Evolutionary conservation across 2,888 invertebrate genomes (phyloP), one percentile per base, ranked within the genome.

Genomic region (Drosophila borealis): DNA sequence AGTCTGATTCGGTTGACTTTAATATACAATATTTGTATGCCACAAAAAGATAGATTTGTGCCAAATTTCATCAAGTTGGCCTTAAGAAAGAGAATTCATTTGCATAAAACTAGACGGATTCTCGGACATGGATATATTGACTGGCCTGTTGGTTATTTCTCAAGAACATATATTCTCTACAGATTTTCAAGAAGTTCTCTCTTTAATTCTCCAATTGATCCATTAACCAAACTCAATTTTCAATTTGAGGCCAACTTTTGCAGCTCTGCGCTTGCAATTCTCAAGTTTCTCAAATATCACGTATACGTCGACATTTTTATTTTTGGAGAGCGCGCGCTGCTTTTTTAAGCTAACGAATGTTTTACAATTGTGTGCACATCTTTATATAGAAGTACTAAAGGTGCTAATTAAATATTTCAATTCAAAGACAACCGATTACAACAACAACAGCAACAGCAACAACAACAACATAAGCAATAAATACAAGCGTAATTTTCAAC

Each of bases 351-450:
- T 29, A 44, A 62, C 29, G 37, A 44, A 37, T 33, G 13, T 13
- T 21, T 9, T 17, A 17, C 50, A 46, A 34, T 13, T 17, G 14
- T 8, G 13, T 6, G 9, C 17, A 29, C 41, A 17, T 13, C 29
- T 41, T 29, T 11, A 8, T 10, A 19, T 10, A 5, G 8, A 17
- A 39, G 17, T 17, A 75, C 75, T 69, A 72, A 72, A 61, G 75
- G 75, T 57, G 80, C 80, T 84, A 80, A 84, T 85, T 86, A 86
- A 85, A 85, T 83, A 83, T 81, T 82, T 84, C 66, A 57, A 63
- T 66, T 70, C 77, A 85, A 78, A 82, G 82, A 77, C 79, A 72
- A 62, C 56, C 76, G 66, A 78, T 79, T 70, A 63, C 80, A 80
- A 65, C 56, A 67, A 49, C 62, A 56, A 49, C 67, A 67, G 33